Percentiles rank a stretch among this genome's conserved stretches.
Evolutionary conservation across 2,113 vertebrate genomes (phyloP).

Genomic region (Crotalus horridus): DNA sequence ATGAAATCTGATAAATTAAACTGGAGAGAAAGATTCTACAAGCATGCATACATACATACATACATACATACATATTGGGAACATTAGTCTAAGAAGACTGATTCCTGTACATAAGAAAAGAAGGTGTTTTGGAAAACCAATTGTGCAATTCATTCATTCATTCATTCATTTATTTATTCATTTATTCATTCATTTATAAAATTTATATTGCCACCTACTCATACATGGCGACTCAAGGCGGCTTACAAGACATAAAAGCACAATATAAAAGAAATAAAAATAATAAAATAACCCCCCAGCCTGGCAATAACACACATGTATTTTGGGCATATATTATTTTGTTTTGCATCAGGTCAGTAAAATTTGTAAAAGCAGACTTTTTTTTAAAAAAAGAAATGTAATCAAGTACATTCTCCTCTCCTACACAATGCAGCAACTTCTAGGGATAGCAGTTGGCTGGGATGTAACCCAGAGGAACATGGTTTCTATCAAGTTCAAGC

Average conservation of each 20-base stretch:
- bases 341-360: too few relatives aligned
- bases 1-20: neutral
- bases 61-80: neutral
- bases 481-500: constrained; percentile 22
- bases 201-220: too few relatives aligned
- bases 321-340: neutral
- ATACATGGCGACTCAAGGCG: too few relatives aligned
- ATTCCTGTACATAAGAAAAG: neutral
- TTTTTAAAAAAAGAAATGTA: neutral
- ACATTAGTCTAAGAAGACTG: neutral
- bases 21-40: neutral
- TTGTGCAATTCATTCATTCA: neutral
- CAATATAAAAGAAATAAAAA: too few relatives aligned
- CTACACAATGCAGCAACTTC: constrained; percentile 6
- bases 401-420: constrained; percentile 23
- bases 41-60: neutral
- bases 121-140: neutral
- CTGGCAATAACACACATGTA: too few relatives aligned
- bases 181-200: too few relatives aligned
- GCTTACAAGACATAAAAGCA: too few relatives aligned
- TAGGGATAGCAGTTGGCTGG: constrained; percentile 32
- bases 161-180: too few relatives aligned
- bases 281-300: too few relatives aligned
- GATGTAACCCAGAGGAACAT: constrained; percentile 30
- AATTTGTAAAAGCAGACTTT: constrained; percentile 40